Evolutionary conservation across 2,113 vertebrate species (phyloP), one percentile per base, ranked within the genome.

Genomic region (Phrynosoma blainvillii): DNA sequence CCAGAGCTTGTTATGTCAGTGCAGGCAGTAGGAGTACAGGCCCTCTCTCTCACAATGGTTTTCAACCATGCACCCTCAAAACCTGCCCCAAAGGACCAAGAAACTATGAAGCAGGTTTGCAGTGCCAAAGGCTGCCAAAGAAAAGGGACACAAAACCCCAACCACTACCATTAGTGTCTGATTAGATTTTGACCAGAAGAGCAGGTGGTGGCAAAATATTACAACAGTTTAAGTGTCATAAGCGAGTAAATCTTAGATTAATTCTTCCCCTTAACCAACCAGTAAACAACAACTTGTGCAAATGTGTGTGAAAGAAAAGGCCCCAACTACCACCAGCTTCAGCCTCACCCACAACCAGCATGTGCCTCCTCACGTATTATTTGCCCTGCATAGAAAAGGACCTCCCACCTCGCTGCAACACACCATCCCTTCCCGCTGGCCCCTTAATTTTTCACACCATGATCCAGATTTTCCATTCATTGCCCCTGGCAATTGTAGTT

Each of bases 401-500:
- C 5, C 32, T 27, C 42, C 27, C 40, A 3, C 36, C 20, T 30
- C 27, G 27, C 5, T 36, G 2, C 77, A 65, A 85, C 42, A 71
- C 13, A 36, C 52, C 18, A 54, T 4, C 32, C 16, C 23, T 32
- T 12, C 76, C 25, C 0, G 6, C 27, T 62, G 27, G 16, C 25
- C 40, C 40, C 18, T 86, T 78, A 12, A 74, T 73, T 59, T 85
- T 42, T 73, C 21, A 30, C 32, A 13, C 14, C 8, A 8, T 40
- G 16, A 36, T 56, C 8, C 71, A 54, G 47, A 59, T 18, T 32
- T 74, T 74, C 52, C 21, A 32, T 5, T 20, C 1, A 62, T 13
- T 32, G 21, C 88, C 84, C 47, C 27, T 90, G 84, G 10, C 32
- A 88, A 89, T 83, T 88, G 62, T 71, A 88, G 84, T 80, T 40